A percentile compares a stretch with the other conserved stretches of the same genome.
Conservation (phyloP, 2,113 vertebrate genomes). For the Tautogolabrus adspersus region DNA sequence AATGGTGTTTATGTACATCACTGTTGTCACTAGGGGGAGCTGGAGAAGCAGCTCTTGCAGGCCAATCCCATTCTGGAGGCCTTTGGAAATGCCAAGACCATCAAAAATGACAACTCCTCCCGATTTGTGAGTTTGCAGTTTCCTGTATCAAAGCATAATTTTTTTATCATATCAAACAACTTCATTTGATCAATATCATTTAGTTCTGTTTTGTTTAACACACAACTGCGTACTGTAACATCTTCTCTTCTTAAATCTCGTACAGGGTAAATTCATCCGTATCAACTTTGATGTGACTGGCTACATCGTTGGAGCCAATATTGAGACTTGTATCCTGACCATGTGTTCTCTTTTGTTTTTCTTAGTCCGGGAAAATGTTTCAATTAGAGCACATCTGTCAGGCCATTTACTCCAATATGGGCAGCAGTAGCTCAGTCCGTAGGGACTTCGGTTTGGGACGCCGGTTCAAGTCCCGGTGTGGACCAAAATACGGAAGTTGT, state of each 20-base stretch:
- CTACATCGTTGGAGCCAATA: constrained; percentile 97
- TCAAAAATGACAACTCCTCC: constrained; percentile 99
- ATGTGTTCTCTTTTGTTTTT: neutral
- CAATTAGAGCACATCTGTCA: neutral
- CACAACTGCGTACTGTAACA: neutral
- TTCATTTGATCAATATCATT: no score
- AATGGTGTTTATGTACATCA: constrained; percentile 33
- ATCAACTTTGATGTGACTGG: constrained; percentile 98
- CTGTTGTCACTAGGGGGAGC: constrained; percentile 88
- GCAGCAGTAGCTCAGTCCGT: no score
- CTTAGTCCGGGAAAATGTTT: neutral
- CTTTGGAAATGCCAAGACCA: constrained; percentile 97
- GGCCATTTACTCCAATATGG: neutral
- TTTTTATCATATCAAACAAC: no score
- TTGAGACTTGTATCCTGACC: constrained; percentile 96
- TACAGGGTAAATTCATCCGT: constrained; percentile 97
- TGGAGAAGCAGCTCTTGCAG: constrained; percentile 96
- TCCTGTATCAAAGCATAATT: neutral
- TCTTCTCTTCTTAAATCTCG: neutral
- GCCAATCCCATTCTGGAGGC: constrained; percentile 98
- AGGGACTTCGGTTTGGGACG: no score
- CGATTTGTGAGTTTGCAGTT: constrained; percentile 89
- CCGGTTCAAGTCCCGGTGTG: no score
- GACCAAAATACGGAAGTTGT: no score
- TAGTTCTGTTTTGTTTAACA: neutral